Conservation (phyloP, 2,888 invertebrate species). For the Dyspetes luteomarginatus region DNA sequence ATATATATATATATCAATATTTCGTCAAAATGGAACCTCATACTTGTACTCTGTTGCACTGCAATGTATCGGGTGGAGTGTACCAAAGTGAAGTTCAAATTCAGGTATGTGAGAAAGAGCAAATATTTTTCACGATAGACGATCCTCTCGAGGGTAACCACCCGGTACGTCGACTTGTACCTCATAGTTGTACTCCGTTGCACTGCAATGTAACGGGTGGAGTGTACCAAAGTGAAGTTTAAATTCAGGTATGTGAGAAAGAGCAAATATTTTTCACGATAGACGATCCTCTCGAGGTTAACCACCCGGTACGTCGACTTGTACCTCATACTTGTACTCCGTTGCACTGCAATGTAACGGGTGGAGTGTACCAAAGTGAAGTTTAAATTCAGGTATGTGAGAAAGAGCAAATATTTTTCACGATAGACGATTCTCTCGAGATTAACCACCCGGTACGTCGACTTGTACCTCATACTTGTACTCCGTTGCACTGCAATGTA, state of each 20-base stretch:
- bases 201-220: slow-evolving; percentile 37
- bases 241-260: neutral
- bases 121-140: slow-evolving; percentile 35
- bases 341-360: slow-evolving; percentile 47
- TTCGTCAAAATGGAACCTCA: no score
- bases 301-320: slow-evolving; percentile 66
- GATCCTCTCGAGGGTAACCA: slow-evolving; percentile 60
- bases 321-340: slow-evolving; percentile 26
- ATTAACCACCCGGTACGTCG: slow-evolving; percentile 67
- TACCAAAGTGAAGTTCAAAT: slow-evolving; percentile 67
- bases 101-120: neutral
- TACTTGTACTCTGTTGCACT: slow-evolving; percentile 42
- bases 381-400: neutral
- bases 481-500: no score
- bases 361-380: slow-evolving; percentile 66
- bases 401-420: slow-evolving; percentile 22
- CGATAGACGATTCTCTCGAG: slow-evolving; percentile 44
- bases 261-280: slow-evolving; percentile 29
- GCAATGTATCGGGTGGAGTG: slow-evolving; percentile 51
- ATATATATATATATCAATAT: no score
- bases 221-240: slow-evolving; percentile 67
- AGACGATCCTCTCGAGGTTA: slow-evolving; percentile 51
- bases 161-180: slow-evolving; percentile 63
- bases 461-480: slow-evolving; percentile 5
- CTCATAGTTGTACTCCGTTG: slow-evolving; percentile 38